Base-by-base conservation (phyloP, 2,888 invertebrate genomes). In the Papilio protenor region DNA sequence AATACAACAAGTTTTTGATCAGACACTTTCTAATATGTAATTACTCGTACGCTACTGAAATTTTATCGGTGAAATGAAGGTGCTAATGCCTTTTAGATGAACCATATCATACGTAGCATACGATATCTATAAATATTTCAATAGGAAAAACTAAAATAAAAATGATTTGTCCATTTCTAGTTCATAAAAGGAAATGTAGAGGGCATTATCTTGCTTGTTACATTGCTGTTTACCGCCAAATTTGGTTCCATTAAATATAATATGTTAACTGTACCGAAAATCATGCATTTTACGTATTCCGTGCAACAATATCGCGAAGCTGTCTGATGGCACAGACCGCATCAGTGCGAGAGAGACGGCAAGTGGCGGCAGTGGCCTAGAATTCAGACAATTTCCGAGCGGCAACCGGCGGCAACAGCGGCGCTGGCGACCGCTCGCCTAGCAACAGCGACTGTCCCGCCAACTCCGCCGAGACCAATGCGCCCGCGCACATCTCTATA, bases 351-450 rank as follows among this genome's bases (percentile, higher is more conserved):
- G 86, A 77, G 89, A 87, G 91, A 91, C 82, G 83, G 85, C 86
- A 83, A 79, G 87, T 81, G 85, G 85, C 83, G 83, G 83, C 82
- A 83, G 80, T 91, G 93, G 89, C 91, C 92, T 92, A 93, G 93
- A 93, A 93, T 93, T 91, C 88, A 89, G 89, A 88, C 90, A 90
- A 93, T 93, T 93, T 93, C 93, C 93, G 92, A 92, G 90, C 88
- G 90, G 87, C 85, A 87, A 87, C 82, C 85, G 81, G 74, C 72
- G n/a, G n/a, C 57, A 21, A 21, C 57, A 1, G 5, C 6, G 57
- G 57, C 55, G 55, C 18, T n/a, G 55, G 55, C 57, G 81, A 82
- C 82, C 71, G 80, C 75, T 55, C 74, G 79, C 74, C 45, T 77
- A 57, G 77, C 47, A 78, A 78, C 78, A 78, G 71, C 59, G 75